Conservation (phyloP, 1,140 invertebrate species). For the Lerema accius region DNA sequence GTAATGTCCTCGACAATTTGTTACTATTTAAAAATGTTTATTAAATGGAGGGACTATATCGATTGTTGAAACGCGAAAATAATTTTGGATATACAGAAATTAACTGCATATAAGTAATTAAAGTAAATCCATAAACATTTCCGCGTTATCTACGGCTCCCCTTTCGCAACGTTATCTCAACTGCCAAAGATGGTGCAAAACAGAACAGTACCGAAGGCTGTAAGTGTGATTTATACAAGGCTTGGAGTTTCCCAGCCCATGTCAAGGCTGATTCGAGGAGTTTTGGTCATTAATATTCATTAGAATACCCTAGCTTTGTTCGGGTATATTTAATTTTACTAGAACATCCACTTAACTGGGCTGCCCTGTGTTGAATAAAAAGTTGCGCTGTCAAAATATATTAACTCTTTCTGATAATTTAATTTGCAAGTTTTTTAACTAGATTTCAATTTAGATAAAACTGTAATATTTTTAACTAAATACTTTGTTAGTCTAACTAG, state of each 20-base stretch:
- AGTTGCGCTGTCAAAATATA: slow-evolving; percentile 23
- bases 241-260: slow-evolving; percentile 60
- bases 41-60: too few species aligned
- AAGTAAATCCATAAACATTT: too few species aligned
- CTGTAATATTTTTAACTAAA: too few species aligned
- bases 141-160: too few species aligned
- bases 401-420: slow-evolving; percentile 29
- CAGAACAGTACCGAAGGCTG: slow-evolving; percentile 47
- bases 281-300: slow-evolving; percentile 75
- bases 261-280: slow-evolving; percentile 67
- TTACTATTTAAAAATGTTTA: too few species aligned
- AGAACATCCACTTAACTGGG: slow-evolving; percentile 42
- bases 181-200: slow-evolving; percentile 44
- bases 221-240: slow-evolving; percentile 73
- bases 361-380: slow-evolving; percentile 28
- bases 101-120: too few species aligned
- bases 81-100: too few species aligned
- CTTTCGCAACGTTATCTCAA: slow-evolving; percentile 30
- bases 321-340: slow-evolving; percentile 66
- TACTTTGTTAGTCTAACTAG: too few species aligned
- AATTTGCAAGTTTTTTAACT: too few species aligned
- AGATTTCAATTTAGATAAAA: too few species aligned
- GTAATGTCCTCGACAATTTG: too few species aligned
- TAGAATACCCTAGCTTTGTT: slow-evolving; percentile 59
- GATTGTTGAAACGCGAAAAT: too few species aligned